These are phyloP conservation scores for Drosophila mimica DNA, from an alignment of 2,888 invertebrate species.

Conservation along the genomic window DNA sequence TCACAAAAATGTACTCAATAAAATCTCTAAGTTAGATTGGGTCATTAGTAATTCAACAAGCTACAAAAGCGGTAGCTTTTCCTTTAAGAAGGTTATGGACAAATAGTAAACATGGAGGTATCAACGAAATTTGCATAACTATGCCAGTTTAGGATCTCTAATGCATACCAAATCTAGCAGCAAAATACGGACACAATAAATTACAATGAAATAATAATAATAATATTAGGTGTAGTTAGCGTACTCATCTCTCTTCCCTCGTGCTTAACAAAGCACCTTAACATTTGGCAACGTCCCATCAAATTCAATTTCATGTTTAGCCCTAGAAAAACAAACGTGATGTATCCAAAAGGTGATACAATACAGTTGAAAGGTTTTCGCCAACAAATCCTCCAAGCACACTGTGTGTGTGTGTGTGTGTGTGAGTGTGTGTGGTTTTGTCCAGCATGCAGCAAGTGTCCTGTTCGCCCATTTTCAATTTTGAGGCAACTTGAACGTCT, in stretches of 20 bases:
- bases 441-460: slow-evolving; percentile 25
- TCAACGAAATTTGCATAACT: neutral
- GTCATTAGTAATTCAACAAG: neutral
- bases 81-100: neutral
- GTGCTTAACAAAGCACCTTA: slow-evolving; percentile 20
- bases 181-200: neutral
- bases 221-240: neutral
- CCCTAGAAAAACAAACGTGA: slow-evolving; percentile 74
- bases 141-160: neutral
- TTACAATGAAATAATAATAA: neutral
- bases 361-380: slow-evolving; percentile 56
- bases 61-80: neutral
- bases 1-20: neutral
- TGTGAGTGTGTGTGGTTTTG: slow-evolving; percentile 10
- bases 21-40: neutral
- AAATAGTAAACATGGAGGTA: neutral
- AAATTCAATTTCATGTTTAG: slow-evolving; percentile 69
- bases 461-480: slow-evolving; percentile 47
- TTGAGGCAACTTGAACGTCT: slow-evolving; percentile 37
- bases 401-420: neutral
- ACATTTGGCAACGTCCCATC: slow-evolving; percentile 38
- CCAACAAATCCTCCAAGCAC: slow-evolving; percentile 10
- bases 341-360: slow-evolving; percentile 48
- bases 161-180: neutral
- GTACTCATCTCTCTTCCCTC: slow-evolving; percentile 23